Conservation (phyloP, 1,140 invertebrate genomes). For the Mizuhopecten yessoensis region DNA sequence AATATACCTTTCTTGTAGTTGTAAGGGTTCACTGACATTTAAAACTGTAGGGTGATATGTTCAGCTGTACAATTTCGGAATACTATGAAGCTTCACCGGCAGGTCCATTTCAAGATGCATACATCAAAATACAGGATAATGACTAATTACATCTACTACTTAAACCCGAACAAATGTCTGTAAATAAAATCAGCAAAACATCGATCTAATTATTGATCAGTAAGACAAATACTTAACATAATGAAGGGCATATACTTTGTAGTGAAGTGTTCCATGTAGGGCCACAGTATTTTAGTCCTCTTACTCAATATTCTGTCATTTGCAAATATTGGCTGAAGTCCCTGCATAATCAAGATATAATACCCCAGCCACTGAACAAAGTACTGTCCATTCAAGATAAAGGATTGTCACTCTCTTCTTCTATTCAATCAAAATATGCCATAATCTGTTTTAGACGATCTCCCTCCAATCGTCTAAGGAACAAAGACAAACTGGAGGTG, state of each 20-base stretch:
- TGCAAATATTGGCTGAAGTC: not conserved
- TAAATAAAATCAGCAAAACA: no score
- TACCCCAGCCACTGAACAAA: not conserved
- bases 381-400: not conserved
- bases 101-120: no score
- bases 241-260: no score
- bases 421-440: not conserved
- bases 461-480: not conserved
- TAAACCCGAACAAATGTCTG: no score
- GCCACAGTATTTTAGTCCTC: no score
- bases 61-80: not conserved
- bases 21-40: not conserved
- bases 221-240: no score
- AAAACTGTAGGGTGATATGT: not conserved
- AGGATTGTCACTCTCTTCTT: not conserved
- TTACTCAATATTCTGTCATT: not conserved
- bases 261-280: no score
- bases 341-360: not conserved
- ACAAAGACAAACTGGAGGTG: not conserved
- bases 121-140: no score
- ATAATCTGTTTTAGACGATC: constrained; percentile 2
- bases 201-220: no score
- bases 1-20: not conserved
- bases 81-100: no score
- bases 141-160: no score